Evolutionary conservation across 2,113 vertebrate species (phyloP).

Genomic region (Climacteris rufus): DNA sequence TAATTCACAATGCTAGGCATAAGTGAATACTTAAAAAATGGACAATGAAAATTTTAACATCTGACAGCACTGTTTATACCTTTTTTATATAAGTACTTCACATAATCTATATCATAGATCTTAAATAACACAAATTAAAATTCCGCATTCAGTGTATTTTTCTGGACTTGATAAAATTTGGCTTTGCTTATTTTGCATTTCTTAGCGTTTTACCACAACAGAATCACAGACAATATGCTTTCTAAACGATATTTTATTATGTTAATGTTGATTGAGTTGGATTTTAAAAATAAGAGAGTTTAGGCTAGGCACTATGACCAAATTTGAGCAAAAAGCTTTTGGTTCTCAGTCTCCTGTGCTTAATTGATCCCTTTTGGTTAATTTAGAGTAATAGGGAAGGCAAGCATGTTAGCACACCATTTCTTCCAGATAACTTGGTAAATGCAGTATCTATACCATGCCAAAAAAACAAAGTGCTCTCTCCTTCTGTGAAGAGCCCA

Average conservation of each 20-base stretch:
- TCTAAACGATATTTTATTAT: background rate
- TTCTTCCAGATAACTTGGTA: background rate
- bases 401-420: background rate
- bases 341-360: background rate
- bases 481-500: background rate
- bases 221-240: background rate
- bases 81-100: background rate
- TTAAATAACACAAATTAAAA: background rate
- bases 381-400: background rate
- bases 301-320: background rate
- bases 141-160: background rate
- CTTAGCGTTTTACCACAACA: background rate
- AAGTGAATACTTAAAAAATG: background rate
- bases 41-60: background rate
- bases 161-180: background rate
- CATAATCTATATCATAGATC: background rate
- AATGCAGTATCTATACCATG: background rate
- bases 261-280: background rate
- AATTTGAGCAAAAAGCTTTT: background rate
- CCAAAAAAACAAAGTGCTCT: background rate
- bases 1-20: background rate
- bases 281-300: background rate
- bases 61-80: background rate
- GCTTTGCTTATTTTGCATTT: background rate
- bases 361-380: background rate